phyloP scores from a whole-genome alignment of 2,113 vertebrate genomes.

The Tamias sibiricus region DNA sequence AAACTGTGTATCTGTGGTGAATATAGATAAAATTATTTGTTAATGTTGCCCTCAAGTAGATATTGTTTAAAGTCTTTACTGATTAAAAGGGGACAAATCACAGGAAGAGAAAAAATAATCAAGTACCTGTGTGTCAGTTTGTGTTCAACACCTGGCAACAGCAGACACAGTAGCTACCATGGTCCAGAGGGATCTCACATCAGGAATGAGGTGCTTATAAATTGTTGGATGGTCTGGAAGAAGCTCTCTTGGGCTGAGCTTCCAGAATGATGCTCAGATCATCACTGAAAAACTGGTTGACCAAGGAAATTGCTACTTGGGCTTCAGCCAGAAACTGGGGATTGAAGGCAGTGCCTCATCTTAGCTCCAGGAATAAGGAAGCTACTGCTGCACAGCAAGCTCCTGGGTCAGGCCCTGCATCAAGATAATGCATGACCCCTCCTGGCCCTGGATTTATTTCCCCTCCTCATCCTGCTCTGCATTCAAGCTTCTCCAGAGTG shows the following conservation, averaged over 20 bases:
- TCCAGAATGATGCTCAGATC: background rate
- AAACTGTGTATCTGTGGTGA: background rate
- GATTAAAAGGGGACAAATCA: constrained; percentile 11
- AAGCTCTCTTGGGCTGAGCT: background rate
- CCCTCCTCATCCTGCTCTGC: background rate
- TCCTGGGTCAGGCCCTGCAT: background rate
- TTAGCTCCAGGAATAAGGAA: background rate
- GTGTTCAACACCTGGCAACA: background rate
- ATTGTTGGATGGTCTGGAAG: background rate
- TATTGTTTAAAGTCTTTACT: background rate
- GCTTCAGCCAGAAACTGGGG: background rate
- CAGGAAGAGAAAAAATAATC: background rate
- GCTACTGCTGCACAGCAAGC: background rate
- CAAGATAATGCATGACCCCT: background rate
- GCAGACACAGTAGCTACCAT: background rate
- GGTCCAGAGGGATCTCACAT: background rate
- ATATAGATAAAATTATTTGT: background rate
- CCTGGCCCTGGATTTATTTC: background rate
- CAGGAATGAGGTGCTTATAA: background rate
- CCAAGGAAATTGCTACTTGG: background rate
- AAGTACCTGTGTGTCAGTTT: background rate
- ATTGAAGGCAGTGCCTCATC: background rate
- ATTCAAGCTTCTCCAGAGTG: background rate
- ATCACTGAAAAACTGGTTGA: background rate
- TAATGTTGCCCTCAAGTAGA: background rate